Evolutionary conservation across 2,888 invertebrate genomes (phyloP), one percentile per base, ranked within the genome.

Genomic region (Phortica magna): DNA sequence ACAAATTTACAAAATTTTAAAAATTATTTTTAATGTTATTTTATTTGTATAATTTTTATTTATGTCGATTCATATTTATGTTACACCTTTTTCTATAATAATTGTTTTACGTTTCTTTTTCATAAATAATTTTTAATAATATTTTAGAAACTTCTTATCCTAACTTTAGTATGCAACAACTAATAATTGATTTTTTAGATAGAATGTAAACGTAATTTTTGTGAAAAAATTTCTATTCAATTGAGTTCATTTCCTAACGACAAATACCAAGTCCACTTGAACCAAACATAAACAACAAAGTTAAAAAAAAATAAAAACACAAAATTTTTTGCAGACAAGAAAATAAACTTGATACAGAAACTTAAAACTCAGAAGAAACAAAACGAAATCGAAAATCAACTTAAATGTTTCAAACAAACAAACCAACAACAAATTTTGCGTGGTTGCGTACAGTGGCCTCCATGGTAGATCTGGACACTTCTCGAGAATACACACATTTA

Each of bases 371-470:
- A 65, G 43, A 73, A 73, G 42, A 59, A 73, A 73, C 41, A 31
- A 61, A 61, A 53, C 9, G n/a, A 74, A 71, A 77, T 57, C 22
- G 19, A 77, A 76, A 65, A 65, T 48, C 22, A 43, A 74, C 76
- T 53, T 17, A 57, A 67, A 57, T 17, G 53, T 31, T 65, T 31
- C 77, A 76, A 72, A 59, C 77, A 77, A 70, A 73, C 77, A 77
- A 19, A 78, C 31, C 80, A 78, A 78, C 80, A 79, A 77, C 76
- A 53, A 81, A 81, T 79, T 77, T 86, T 89, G 88, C 89, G 91
- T 91, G 91, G 91, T 91, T 91, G 90, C 91, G 91, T 91, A 90
- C 91, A 91, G 91, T 90, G 91, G 91, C 90, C 91, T 91, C 91
- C 91, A 91, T 91, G 91, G 91, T 91, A 91, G 91, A 91, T 91